Evolutionary conservation across 1,140 invertebrate species (phyloP).

Genomic region (Brachionus asplanchnoidis): DNA sequence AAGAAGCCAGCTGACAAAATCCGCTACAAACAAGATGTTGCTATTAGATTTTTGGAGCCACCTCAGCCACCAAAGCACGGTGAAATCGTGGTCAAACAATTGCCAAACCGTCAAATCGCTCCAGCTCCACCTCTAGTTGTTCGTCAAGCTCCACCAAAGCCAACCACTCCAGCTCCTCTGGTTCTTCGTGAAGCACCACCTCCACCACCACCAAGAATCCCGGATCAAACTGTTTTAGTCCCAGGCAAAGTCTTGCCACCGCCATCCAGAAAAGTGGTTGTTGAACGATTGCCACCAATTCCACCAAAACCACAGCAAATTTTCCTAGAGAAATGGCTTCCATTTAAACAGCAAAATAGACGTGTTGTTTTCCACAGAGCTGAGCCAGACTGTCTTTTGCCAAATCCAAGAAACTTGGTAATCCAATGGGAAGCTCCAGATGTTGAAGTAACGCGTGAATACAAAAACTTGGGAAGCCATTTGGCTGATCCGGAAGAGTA

Average conservation of each 20-base stretch:
- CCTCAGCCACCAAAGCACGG: constrained; percentile 39
- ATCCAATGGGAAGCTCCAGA: constrained; percentile 40
- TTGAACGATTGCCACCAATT: constrained; percentile 40
- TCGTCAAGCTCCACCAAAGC: constrained; percentile 25
- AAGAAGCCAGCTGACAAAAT: neutral
- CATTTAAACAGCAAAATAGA: constrained; percentile 36
- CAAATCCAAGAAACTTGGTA: constrained; percentile 25
- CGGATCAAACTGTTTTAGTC: neutral
- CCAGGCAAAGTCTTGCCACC: constrained; percentile 37
- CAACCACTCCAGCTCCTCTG: constrained; percentile 31
- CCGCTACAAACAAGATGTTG: constrained; percentile 35
- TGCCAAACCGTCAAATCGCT: constrained; percentile 17
- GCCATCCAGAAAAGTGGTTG: constrained; percentile 34
- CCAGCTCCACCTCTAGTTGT: constrained; percentile 42
- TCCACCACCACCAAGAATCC: constrained; percentile 32
- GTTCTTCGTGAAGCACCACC: constrained; percentile 40
- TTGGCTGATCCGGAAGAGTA: constrained; percentile 27
- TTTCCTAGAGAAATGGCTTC: constrained; percentile 39
- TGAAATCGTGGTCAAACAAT: constrained; percentile 21
- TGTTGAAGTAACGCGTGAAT: constrained; percentile 19
- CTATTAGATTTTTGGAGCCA: constrained; percentile 32
- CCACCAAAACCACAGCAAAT: constrained; percentile 34
- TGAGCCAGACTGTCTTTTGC: neutral
- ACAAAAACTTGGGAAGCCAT: constrained; percentile 23
- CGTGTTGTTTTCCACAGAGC: constrained; percentile 28